Evolutionary conservation across 2,113 vertebrate genomes (phyloP), one percentile per base, ranked within the genome.

Genomic region (Peromyscus polionotus): DNA sequence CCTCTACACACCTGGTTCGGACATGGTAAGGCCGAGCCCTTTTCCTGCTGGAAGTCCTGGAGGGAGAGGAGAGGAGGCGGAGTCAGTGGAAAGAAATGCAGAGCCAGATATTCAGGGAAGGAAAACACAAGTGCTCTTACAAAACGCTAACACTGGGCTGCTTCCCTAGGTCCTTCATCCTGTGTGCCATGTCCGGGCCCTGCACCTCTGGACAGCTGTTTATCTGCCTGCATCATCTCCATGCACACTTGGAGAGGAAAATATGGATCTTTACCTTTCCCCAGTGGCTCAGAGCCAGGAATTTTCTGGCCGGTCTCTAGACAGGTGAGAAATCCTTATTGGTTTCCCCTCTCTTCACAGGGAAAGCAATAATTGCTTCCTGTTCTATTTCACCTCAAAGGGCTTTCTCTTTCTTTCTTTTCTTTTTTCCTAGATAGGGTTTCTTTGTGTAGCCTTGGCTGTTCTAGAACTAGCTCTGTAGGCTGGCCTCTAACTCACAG

Each of bases 151-250:
- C 24, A 5, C 22, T 70, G 67, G 17, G 22, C 1, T 65, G 14
- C 93, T 83, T 89, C 80, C 42, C 8, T 98, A 99, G 99, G 99
- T 99, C 97, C 98, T 99, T 97, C 99, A 99, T 97, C 99, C 99
- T 0, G 99, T 99, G 97, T 99, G 99, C 98, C 99, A 99, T 0
- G 99, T 99, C 24, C 99, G 99, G 11, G 99, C 99, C 0, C 98
- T 99, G 93, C 99, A 99, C 89, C 98, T 99, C 97, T 99, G 99
- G 99, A 99, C 99, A 22, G 99, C 99, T 0, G 99, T 99, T n/a
- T 99, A 99, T 97, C 99, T 99, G 93, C 99, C 99, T 6, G 99
- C 99, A 4, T 99, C 99, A 11, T 99, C 99, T 0, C 99, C 99
- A 0, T 99, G 99, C 97, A 99, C 99, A 0, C 99, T 99, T 75